phyloP scores from a whole-genome alignment of 2,797 vertebrate species.

The Fundulus diaphanus region DNA sequence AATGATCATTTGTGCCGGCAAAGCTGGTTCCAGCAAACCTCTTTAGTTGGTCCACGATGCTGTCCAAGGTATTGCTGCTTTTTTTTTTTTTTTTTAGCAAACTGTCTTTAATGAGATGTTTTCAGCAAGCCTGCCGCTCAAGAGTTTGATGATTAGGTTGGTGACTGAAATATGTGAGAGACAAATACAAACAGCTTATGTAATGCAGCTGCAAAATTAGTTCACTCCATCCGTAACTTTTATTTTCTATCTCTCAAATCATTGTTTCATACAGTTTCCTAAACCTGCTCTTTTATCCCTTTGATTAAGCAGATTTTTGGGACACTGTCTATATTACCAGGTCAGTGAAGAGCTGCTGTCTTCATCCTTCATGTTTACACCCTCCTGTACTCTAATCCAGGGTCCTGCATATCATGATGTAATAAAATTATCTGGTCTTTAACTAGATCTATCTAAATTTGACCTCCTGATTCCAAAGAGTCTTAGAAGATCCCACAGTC shows the following conservation, averaged over 20 bases:
- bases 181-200: neutral
- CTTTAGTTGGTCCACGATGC: neutral
- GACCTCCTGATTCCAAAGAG: neutral
- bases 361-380: neutral
- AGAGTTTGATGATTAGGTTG: neutral
- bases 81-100: neutral
- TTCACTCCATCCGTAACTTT: neutral
- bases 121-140: neutral
- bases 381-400: neutral
- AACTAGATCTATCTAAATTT: neutral
- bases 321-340: neutral
- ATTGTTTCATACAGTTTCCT: neutral
- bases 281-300: neutral
- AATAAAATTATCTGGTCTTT: neutral
- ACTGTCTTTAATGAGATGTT: conserved; percentile 9
- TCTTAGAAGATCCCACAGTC: neutral
- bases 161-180: neutral
- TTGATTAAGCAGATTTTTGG: neutral
- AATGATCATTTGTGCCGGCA: neutral
- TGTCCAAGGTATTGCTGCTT: neutral
- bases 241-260: neutral
- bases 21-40: neutral
- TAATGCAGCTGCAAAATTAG: neutral
- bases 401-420: neutral
- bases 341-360: too few species aligned